These are phyloP conservation scores for Teinopalpus imperialis DNA, from an alignment of 2,888 invertebrate species.

Conservation along the genomic window DNA sequence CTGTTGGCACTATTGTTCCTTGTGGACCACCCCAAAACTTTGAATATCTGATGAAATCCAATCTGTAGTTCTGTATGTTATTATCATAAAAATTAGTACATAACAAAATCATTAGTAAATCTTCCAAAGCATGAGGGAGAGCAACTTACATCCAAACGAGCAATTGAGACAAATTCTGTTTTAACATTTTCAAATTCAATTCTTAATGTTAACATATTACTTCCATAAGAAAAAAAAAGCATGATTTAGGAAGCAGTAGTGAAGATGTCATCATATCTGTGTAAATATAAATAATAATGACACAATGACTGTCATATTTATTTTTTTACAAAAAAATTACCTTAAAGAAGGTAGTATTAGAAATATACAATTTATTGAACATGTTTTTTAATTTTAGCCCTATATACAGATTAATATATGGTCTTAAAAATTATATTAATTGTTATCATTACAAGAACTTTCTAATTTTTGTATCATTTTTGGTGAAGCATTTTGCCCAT, in stretches of 20 bases:
- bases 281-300: conserved; percentile 12
- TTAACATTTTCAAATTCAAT: conserved; percentile 89
- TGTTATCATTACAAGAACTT: conserved; percentile 25
- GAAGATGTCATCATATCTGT: conserved; percentile 43
- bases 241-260: conserved; percentile 70
- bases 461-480: conserved; percentile 62
- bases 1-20: conserved; percentile 88
- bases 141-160: conserved; percentile 61
- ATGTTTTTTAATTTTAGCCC: conserved; percentile 1
- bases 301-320: conserved; percentile 21
- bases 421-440: conserved; percentile 26
- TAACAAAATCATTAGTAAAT: no score
- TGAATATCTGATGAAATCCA: conserved; percentile 85
- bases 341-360: conserved; percentile 19
- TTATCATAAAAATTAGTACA: not conserved
- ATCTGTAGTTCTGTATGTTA: conserved; percentile 82
- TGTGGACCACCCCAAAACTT: conserved; percentile 90
- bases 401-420: conserved; percentile 7
- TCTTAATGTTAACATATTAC: conserved; percentile 89
- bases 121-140: not conserved
- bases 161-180: conserved; percentile 77
- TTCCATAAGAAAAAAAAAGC: conserved; percentile 94
- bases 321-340: conserved; percentile 3
- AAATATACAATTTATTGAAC: conserved; percentile 17
- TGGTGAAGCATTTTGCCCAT: conserved; percentile 82